Percentiles rank a stretch among this genome's conserved stretches.
Conservation (phyloP, 2,113 vertebrate genomes). For the Stictonetta naevosa region DNA sequence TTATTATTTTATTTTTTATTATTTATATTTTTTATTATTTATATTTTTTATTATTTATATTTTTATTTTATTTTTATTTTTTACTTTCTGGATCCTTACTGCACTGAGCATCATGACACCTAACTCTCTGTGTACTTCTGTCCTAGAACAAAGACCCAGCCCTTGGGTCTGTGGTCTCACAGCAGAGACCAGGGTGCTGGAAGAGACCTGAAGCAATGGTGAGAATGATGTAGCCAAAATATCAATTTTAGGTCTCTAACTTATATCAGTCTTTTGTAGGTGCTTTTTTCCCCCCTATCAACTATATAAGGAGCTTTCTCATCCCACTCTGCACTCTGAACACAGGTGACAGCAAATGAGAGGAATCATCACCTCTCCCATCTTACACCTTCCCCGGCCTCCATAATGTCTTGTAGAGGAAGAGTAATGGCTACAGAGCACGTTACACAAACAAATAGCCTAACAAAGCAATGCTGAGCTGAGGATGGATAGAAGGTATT, state of each 20-base stretch:
- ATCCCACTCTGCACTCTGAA: neutral
- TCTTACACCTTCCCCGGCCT: neutral
- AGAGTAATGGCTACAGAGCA: neutral
- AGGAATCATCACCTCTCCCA: neutral
- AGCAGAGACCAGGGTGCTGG: neutral
- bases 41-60: no score
- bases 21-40: no score
- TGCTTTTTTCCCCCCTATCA: neutral
- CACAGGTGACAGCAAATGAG: neutral
- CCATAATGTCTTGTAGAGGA: neutral
- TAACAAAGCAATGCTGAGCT: neutral
- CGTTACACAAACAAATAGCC: neutral
- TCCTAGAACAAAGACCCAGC: neutral
- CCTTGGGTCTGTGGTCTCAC: neutral
- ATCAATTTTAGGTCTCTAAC: neutral
- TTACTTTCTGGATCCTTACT: neutral
- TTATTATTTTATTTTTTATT: no score
- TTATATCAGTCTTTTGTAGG: neutral
- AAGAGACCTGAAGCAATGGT: neutral
- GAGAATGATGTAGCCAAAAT: neutral
- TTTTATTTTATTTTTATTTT: no score
- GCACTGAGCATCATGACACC: neutral
- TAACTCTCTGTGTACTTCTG: neutral
- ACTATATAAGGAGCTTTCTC: neutral
- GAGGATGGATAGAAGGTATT: neutral